Percentiles rank a stretch among this genome's conserved stretches.
These are phyloP conservation scores for Gymnoscelis rufifasciata DNA, from an alignment of 2,888 invertebrate genomes.

Conservation along the genomic window DNA sequence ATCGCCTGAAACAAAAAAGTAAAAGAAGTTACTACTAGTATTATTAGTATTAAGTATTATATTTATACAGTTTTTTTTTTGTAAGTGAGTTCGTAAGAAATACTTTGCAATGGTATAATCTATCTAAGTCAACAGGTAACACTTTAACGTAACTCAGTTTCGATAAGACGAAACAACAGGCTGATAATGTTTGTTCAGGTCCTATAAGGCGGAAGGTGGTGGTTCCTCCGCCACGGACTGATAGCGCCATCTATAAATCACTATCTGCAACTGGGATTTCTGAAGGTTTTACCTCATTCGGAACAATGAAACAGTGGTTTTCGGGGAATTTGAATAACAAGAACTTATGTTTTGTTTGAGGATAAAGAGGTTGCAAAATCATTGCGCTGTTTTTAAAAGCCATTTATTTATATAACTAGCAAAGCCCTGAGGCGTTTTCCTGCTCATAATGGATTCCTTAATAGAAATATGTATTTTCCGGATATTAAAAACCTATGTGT, in stretches of 20 bases:
- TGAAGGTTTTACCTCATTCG: conserved; percentile 9
- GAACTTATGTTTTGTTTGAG: neutral
- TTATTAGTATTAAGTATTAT: too few species aligned
- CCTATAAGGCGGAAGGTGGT: conserved; percentile 30
- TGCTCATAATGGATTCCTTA: too few species aligned
- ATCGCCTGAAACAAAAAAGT: too few species aligned
- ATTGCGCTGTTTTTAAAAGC: neutral
- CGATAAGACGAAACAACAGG: conserved; percentile 41
- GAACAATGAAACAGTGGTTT: conserved; percentile 9
- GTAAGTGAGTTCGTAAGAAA: neutral
- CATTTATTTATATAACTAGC: too few species aligned
- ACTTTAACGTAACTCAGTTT: conserved; percentile 20
- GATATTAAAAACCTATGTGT: too few species aligned
- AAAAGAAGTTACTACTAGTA: too few species aligned
- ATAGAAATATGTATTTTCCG: too few species aligned
- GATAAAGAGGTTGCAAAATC: neutral
- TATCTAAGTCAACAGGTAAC: neutral
- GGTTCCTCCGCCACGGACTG: conserved; percentile 21
- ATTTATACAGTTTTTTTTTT: too few species aligned
- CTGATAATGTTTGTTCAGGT: conserved; percentile 50
- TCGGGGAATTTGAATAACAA: conserved; percentile 9
- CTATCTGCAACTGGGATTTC: conserved; percentile 17
- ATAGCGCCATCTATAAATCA: conserved; percentile 33
- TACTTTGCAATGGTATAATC: too few species aligned
- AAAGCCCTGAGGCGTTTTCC: too few species aligned